phyloP scores from a whole-genome alignment of 2,888 invertebrate species.

The Xanthorhoe designata region DNA sequence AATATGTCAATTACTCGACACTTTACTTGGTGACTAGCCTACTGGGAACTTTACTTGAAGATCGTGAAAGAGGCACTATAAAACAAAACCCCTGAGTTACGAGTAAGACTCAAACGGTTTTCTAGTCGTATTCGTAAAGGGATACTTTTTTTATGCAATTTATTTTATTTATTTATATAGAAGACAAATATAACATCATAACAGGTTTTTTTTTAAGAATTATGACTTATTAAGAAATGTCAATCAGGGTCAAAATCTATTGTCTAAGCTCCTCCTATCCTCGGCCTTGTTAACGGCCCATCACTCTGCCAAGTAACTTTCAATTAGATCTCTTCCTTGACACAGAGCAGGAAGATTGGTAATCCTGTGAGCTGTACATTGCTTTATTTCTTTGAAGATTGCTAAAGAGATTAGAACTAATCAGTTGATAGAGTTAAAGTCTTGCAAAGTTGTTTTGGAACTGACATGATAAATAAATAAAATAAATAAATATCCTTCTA shows the following conservation, averaged over 20 bases:
- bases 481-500: neutral
- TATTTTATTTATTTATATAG: too few relatives aligned
- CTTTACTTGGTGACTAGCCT: too few relatives aligned
- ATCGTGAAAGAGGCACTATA: too few relatives aligned
- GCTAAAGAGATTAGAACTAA: slow-evolving; percentile 27
- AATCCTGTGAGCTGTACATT: slow-evolving; percentile 33
- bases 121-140: too few relatives aligned
- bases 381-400: slow-evolving; percentile 29
- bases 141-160: too few relatives aligned
- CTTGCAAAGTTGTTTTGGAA: slow-evolving; percentile 11
- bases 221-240: too few relatives aligned
- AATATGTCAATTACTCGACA: too few relatives aligned
- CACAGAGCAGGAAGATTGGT: slow-evolving; percentile 38
- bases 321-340: slow-evolving; percentile 59
- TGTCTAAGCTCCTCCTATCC: slow-evolving; percentile 10
- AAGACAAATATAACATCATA: too few relatives aligned
- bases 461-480: neutral
- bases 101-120: too few relatives aligned
- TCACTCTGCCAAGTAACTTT: slow-evolving; percentile 64
- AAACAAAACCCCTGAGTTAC: too few relatives aligned
- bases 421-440: slow-evolving; percentile 20
- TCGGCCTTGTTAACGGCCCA: slow-evolving; percentile 57
- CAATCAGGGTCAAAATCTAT: slow-evolving; percentile 7
- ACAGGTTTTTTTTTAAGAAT: too few relatives aligned
- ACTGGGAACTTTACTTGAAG: too few relatives aligned